Base-by-base conservation (phyloP, 1,140 invertebrate species). In the Oncopeltus fasciatus region DNA sequence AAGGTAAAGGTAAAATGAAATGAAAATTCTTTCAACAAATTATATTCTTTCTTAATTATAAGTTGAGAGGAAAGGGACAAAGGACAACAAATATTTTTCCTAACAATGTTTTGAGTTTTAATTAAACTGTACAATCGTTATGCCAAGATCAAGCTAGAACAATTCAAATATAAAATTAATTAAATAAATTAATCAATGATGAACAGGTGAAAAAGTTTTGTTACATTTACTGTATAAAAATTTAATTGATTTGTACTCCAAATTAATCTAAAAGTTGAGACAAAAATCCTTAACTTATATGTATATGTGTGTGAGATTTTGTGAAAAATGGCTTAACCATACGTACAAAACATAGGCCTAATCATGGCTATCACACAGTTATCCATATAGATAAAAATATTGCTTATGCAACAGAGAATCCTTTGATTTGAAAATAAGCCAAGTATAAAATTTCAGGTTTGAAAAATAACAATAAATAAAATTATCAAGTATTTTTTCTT, bases 51-150 rank as follows among this genome's bases (percentile, higher is more conserved):
- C 26, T 33, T 26, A 57, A 26, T 18, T 14, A 57, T 57, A 28
- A 57, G 56, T 31, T 57, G 56, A n/a, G n/a, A n/a, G n/a, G n/a
- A n/a, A n/a, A n/a, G 33, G 33, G 26, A 57, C 26, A 57, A 57
- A 57, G 28, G 56, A 57, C 28, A 31, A 3, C 18, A 49, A 9
- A n/a, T 56, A 24, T 57, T 33, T 38, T 57, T 8, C 12, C 49
- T 53, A 53, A 53, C 49, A 53, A 26, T 53, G 21, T 8, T 26
- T 53, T 53, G 21, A 24, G 2, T 53, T 18, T 27, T 53, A 57
- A 18, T 57, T 18, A 31, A 57, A 33, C 28, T 57, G 56, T 57
- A 57, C 56, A 57, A 18, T 57, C 12, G 24, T 38, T 29, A 33
- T 20, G 2, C 26, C 16, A 9, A 31, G 21, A 20, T 31, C 1